Conservation (phyloP, 2,113 vertebrate species). For the Chelonoidis abingdonii region DNA sequence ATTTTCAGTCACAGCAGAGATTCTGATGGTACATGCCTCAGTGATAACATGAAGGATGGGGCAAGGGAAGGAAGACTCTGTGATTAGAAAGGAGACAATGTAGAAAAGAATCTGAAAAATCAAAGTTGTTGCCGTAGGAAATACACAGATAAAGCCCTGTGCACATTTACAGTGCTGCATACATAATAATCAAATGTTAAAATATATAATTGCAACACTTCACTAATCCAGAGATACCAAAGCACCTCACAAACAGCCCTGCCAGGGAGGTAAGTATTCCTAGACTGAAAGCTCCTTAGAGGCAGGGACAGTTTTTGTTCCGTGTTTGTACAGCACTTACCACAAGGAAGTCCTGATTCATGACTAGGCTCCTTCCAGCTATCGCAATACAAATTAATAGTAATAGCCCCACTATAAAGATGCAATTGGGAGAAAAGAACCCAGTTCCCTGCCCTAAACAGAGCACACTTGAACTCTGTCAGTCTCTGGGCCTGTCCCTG, state of each 20-base stretch:
- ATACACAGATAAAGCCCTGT: too few relatives aligned
- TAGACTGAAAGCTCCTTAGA: background rate
- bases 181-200: background rate
- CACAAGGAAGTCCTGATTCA: background rate
- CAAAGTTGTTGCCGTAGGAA: background rate
- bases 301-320: background rate
- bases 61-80: background rate
- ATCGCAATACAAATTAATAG: background rate
- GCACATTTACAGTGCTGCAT: background rate
- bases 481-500: background rate
- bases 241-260: background rate
- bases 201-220: background rate
- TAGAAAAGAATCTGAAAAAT: background rate
- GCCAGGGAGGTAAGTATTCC: background rate
- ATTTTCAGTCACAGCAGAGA: background rate
- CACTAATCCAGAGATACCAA: background rate
- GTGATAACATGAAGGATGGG: background rate
- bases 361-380: background rate
- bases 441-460: background rate
- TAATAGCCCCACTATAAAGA: background rate
- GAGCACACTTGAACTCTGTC: background rate
- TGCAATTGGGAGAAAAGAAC: background rate
- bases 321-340: background rate
- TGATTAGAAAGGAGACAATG: background rate
- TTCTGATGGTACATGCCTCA: background rate